Base-by-base conservation (phyloP, 2,797 vertebrate species). In the Sebastes kiyomatsui region DNA sequence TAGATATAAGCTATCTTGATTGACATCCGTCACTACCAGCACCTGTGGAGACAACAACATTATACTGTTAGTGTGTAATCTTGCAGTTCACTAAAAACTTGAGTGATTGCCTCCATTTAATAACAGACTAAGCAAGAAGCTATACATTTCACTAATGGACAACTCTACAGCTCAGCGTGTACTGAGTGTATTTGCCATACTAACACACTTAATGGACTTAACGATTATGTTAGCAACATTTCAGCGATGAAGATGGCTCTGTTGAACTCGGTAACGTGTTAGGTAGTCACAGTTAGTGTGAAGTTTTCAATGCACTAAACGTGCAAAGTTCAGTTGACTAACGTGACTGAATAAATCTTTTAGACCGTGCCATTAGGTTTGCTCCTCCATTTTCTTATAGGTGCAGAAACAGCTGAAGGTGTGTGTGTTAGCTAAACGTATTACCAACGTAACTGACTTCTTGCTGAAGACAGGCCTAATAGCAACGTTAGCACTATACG, bases 21-120 rank as follows among this genome's bases (percentile, higher is more conserved):
- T 42, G 38, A 42, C 38, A 0, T 42, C 38, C 0, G 38, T 42
- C 38, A 16, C 35, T 38, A 42, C 2, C 38, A 16, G 42, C 16
- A 54, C 72, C 90, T 94, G 83, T 23, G 3, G 30, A 81, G 14
- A 86, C 22, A 81, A n/a, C 73, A 9, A 77, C 46, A n/a, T 68
- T 6, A 22, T 2, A 66, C 4, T 4, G 1, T 70, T 27, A 61
- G 2, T 1, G 1, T 10, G 4, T 4, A 27, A 6, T 23, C 2
- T 18, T 32, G n/a, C 10, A 25, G 1, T 42, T 16, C 0, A 42
- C 14, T 52, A 0, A 52, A n/a, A 52, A n/a, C 18, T 52, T 2
- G 16, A 61, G 1, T 0, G 0, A 20, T 61, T 12, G 42, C 30
- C 10, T 33, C 35, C 13, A 33, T 33, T 33, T 33, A 20, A 33